Evolutionary conservation across 1,140 invertebrate species (phyloP).

Genomic region (Drosophila malerkotliana): DNA sequence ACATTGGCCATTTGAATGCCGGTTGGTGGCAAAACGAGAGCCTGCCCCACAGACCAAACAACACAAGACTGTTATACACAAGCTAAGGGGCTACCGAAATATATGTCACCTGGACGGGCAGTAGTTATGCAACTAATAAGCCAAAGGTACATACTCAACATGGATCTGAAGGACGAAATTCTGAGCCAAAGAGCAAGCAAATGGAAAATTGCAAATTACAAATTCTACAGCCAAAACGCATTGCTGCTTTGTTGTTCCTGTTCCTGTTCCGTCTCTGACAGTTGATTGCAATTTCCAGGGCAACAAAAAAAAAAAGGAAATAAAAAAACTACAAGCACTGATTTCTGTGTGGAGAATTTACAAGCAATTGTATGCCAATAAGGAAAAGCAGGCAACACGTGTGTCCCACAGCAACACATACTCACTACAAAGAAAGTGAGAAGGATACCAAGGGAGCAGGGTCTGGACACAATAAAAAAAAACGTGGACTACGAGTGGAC

Average conservation of each 20-base stretch:
- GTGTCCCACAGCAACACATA: conserved; percentile 35
- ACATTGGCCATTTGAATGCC: conserved; percentile 52
- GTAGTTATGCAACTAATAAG: conserved; percentile 59
- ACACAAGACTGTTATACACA: not conserved
- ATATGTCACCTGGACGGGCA: conserved; percentile 48
- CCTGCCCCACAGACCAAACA: conserved; percentile 12
- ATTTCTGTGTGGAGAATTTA: conserved; percentile 70
- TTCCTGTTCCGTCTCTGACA: conserved; percentile 11
- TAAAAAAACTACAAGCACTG: conserved; percentile 39
- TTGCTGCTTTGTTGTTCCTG: conserved; percentile 21
- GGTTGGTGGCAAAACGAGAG: conserved; percentile 15
- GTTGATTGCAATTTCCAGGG: conserved; percentile 64
- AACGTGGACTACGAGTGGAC: conserved; percentile 58
- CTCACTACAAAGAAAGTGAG: conserved; percentile 16
- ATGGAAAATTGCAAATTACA: conserved; percentile 65
- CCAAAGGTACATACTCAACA: conserved; percentile 32
- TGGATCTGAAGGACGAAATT: conserved; percentile 9
- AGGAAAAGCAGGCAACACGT: conserved; percentile 66
- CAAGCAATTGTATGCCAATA: conserved; percentile 74
- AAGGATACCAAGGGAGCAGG: not conserved
- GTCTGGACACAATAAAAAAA: conserved; percentile 6
- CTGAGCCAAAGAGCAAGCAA: conserved; percentile 9
- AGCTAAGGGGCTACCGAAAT: not conserved
- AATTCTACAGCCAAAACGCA: conserved; percentile 55
- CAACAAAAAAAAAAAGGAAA: conserved; percentile 20